phyloP scores from a whole-genome alignment of 2,888 invertebrate species.

The Antitype chi region DNA sequence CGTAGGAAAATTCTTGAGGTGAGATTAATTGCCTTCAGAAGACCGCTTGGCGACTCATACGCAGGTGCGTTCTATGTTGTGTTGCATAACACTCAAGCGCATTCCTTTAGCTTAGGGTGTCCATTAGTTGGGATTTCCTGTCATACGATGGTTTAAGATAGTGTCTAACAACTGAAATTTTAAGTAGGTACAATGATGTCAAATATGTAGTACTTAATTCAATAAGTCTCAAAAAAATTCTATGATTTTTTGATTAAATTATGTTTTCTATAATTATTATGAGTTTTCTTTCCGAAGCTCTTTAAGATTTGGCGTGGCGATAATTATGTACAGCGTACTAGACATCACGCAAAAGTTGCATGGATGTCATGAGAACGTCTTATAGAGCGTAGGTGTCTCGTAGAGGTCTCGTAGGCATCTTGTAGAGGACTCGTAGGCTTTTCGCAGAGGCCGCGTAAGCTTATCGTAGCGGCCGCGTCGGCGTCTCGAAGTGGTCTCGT shows the following conservation, averaged over 20 bases:
- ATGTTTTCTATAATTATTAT: not conserved
- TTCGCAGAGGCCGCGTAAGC: not conserved
- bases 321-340: not conserved
- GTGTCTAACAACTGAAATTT: not conserved
- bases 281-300: not conserved
- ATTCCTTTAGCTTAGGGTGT: conserved; percentile 71
- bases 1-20: conserved; percentile 76
- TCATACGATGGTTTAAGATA: conserved; percentile 8
- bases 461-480: not conserved
- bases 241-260: not conserved
- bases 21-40: conserved; percentile 82
- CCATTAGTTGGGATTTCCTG: conserved; percentile 54
- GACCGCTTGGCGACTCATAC: conserved; percentile 85
- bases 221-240: not conserved
- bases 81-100: conserved; percentile 79
- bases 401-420: not conserved
- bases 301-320: not conserved
- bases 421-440: not conserved
- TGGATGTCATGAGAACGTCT: not conserved
- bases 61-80: conserved; percentile 75
- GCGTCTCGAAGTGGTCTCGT: not conserved
- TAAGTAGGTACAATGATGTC: not conserved
- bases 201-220: no score
- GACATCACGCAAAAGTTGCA: not conserved
- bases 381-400: not conserved